Conservation (phyloP, 2,113 vertebrate genomes). For the Malurus elegans region DNA sequence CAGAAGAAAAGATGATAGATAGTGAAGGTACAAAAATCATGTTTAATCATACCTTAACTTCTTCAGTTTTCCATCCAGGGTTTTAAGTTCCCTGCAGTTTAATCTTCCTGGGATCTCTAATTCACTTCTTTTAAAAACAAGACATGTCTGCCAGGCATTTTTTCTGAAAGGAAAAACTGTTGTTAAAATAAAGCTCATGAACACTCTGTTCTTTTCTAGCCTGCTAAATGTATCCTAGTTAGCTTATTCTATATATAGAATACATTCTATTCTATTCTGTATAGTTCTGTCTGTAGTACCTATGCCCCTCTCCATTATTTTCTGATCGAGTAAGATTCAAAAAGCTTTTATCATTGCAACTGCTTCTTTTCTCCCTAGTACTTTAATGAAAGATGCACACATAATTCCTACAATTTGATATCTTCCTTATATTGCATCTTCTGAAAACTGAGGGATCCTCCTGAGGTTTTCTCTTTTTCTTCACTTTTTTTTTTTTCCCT, state of each 20-base stretch:
- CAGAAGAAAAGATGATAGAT: background rate
- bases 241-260: background rate
- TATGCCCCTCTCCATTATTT: background rate
- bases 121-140: background rate
- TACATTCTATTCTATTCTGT: background rate
- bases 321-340: background rate
- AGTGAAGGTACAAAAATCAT: background rate
- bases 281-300: background rate
- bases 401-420: background rate
- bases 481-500: background rate
- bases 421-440: background rate
- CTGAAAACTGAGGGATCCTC: background rate
- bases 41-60: background rate
- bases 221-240: background rate
- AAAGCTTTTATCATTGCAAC: background rate
- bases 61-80: background rate
- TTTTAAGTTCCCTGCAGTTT: background rate
- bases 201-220: background rate
- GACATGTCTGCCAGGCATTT: rapidly evolving
- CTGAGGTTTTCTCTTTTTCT: background rate
- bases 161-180: background rate
- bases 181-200: background rate
- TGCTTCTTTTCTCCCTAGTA: background rate
- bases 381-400: background rate
- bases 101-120: background rate